Evolutionary conservation across 2,888 invertebrate species (phyloP).

Genomic region (Schrankia costaestrigalis): DNA sequence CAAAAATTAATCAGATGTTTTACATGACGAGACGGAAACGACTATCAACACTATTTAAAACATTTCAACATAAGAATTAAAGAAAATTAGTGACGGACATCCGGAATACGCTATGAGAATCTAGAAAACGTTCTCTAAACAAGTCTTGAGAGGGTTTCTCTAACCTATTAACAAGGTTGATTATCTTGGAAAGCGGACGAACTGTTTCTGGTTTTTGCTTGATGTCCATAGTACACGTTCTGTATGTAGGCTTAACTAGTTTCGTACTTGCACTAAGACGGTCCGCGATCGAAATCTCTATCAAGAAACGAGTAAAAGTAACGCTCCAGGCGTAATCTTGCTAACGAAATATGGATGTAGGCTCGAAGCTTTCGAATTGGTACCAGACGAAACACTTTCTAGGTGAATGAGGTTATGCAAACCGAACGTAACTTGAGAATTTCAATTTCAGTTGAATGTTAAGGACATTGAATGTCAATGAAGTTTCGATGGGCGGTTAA

Average conservation of each 20-base stretch:
- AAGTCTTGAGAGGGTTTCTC: conserved; percentile 64
- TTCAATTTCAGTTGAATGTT: conserved; percentile 59
- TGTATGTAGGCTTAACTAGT: conserved; percentile 68
- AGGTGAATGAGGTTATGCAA: conserved; percentile 71
- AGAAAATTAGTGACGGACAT: conserved; percentile 45
- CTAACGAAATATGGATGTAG: conserved; percentile 70
- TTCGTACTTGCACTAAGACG: conserved; percentile 59
- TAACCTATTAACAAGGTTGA: conserved; percentile 68
- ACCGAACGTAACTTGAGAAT: conserved; percentile 72
- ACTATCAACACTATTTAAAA: conserved; percentile 20
- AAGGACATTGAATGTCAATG: conserved; percentile 56
- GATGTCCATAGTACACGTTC: conserved; percentile 53
- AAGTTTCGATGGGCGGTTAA: conserved; percentile 41
- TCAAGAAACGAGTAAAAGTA: conserved; percentile 67
- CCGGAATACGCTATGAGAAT: conserved; percentile 47
- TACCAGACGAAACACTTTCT: conserved; percentile 70
- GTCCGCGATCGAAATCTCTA: conserved; percentile 57
- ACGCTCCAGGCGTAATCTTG: conserved; percentile 64
- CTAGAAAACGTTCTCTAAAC: conserved; percentile 59
- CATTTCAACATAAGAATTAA: conserved; percentile 26
- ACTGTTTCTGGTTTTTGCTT: conserved; percentile 70
- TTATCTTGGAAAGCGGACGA: conserved; percentile 71
- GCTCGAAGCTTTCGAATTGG: conserved; percentile 69
- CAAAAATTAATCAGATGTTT: conserved; percentile 29
- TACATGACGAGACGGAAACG: conserved; percentile 22